A percentile compares a stretch with the other conserved stretches of the same genome.
phyloP scores from a whole-genome alignment of 2,113 vertebrate species.

The Tragulus kanchil region DNA sequence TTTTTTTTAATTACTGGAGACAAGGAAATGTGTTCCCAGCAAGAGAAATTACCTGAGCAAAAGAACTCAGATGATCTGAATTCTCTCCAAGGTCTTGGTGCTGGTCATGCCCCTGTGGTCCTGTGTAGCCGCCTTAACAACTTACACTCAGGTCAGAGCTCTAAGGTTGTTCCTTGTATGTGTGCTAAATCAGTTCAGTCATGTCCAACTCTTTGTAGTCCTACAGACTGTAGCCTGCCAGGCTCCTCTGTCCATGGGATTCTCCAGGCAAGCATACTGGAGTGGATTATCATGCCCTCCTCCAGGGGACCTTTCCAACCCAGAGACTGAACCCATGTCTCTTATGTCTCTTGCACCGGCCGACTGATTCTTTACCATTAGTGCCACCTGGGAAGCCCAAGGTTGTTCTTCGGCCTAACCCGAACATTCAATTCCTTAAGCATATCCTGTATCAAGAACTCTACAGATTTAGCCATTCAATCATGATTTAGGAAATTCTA shows the following conservation, averaged over 20 bases:
- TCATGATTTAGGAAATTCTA: not conserved
- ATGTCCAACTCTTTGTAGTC: too few species aligned
- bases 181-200: not conserved
- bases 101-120: not conserved
- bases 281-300: not conserved
- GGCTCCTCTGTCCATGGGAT: not conserved
- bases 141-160: not conserved
- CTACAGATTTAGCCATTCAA: not conserved
- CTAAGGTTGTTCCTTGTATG: fast-evolving
- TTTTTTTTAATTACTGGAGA: not conserved
- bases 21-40: conserved; percentile 3
- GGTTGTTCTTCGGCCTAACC: not conserved
- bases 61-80: not conserved
- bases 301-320: not conserved
- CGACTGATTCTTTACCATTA: not conserved
- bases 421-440: not conserved
- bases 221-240: not conserved
- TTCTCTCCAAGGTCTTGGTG: not conserved
- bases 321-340: not conserved
- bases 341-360: not conserved
- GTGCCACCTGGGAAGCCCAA: not conserved
- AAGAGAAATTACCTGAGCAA: not conserved
- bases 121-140: not conserved
- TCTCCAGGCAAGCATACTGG: not conserved
- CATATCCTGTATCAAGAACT: not conserved